A percentile compares a stretch with the other conserved stretches of the same genome.
Evolutionary conservation across 2,113 vertebrate genomes (phyloP).

Genomic region (Zosterops lateralis): DNA sequence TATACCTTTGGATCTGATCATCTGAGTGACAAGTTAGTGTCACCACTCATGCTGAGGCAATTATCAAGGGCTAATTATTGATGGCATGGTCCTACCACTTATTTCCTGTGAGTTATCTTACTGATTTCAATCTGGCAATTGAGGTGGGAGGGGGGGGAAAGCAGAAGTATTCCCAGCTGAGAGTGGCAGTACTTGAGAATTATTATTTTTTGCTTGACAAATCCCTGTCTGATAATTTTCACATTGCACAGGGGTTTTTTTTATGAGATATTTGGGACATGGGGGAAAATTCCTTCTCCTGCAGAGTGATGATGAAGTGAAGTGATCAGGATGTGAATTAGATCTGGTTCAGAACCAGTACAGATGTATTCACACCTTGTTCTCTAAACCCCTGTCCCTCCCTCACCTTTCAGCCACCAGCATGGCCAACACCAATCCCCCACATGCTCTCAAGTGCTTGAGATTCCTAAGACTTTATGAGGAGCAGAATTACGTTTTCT

Average conservation of each 20-base stretch:
- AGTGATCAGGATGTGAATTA: background rate
- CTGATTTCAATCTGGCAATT: background rate
- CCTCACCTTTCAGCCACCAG: background rate
- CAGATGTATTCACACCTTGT: background rate
- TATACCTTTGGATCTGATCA: background rate
- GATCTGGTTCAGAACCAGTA: background rate
- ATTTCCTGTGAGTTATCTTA: background rate
- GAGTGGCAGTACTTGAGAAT: background rate
- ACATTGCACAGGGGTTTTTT: background rate
- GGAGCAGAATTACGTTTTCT: conserved; percentile 23
- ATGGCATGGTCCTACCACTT: background rate
- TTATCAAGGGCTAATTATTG: background rate
- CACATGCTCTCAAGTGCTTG: background rate
- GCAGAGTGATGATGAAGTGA: background rate
- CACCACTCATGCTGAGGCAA: background rate
- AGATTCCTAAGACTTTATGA: conserved; percentile 25
- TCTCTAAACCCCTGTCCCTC: background rate
- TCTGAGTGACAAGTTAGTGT: background rate
- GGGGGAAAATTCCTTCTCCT: background rate
- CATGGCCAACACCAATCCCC: background rate
- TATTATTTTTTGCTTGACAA: background rate
- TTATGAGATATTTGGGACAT: background rate
- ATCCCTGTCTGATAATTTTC: background rate
- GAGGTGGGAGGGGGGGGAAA: too few relatives aligned
- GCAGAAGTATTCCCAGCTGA: background rate